Percentiles rank a stretch among this genome's conserved stretches.
Evolutionary conservation across 2,888 invertebrate species (phyloP).

Genomic region (Ephialtes manifestator): DNA sequence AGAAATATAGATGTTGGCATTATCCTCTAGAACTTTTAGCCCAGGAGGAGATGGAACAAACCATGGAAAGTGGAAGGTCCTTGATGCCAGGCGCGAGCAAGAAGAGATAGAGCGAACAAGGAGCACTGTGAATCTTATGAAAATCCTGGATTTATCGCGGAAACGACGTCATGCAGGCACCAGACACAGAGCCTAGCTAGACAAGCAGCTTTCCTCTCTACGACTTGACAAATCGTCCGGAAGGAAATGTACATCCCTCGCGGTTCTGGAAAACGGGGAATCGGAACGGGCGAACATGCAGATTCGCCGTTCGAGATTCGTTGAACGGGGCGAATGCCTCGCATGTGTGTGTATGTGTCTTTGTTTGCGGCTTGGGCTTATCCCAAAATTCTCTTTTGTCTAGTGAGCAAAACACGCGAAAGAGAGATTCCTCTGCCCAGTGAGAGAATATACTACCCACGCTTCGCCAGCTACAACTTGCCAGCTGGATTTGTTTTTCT

Average conservation of each 20-base stretch:
- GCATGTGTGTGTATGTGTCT: constrained; percentile 2
- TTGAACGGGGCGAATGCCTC: constrained; percentile 14
- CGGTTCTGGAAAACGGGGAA: constrained; percentile 54
- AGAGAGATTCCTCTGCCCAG: constrained; percentile 43
- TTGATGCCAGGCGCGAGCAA: constrained; percentile 22
- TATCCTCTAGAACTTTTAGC: constrained; percentile 1
- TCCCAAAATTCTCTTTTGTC: constrained; percentile 69
- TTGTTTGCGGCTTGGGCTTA: constrained; percentile 67
- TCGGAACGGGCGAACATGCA: constrained; percentile 47
- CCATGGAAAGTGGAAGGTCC: not conserved
- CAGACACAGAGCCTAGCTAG: constrained; percentile 64
- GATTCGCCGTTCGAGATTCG: constrained; percentile 57
- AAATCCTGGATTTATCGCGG: constrained; percentile 80
- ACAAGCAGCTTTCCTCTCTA: constrained; percentile 69
- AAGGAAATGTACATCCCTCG: constrained; percentile 77
- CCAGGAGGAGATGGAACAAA: not conserved
- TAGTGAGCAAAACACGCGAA: constrained; percentile 56
- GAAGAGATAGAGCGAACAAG: constrained; percentile 36
- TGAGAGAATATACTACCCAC: constrained; percentile 26
- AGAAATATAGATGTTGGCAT: constrained; percentile 2
- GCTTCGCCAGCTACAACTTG: constrained; percentile 33
- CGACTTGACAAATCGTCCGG: constrained; percentile 82
- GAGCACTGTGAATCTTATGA: constrained; percentile 76
- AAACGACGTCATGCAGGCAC: constrained; percentile 71
- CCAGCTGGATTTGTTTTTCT: not conserved